Conservation (phyloP, 2,888 invertebrate genomes). For the Megaustenia siamemsis region DNA sequence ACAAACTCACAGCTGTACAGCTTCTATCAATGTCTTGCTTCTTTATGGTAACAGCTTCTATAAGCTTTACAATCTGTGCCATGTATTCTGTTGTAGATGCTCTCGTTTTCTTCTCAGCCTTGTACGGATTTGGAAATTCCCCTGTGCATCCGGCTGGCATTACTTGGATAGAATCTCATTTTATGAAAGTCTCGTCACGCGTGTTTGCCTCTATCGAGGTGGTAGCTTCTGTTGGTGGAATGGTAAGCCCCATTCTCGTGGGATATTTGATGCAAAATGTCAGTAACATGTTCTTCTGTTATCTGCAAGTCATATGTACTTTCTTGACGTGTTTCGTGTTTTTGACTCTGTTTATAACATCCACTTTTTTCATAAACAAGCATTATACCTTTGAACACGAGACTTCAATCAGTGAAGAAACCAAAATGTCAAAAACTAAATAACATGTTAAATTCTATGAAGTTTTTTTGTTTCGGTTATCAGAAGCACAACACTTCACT, state of each 20-base stretch:
- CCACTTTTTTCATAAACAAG: constrained; percentile 33
- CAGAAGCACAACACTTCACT: too few relatives aligned
- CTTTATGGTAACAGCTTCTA: constrained; percentile 22
- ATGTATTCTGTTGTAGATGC: constrained; percentile 7
- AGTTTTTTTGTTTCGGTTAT: too few relatives aligned
- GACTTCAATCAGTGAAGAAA: neutral
- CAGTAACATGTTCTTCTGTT: constrained; percentile 75
- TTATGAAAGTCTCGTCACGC: constrained; percentile 77
- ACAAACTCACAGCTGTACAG: constrained; percentile 71
- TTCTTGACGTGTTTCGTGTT: constrained; percentile 66
- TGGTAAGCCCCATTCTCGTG: constrained; percentile 75
- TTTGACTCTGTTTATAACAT: constrained; percentile 45
- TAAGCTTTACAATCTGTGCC: constrained; percentile 28
- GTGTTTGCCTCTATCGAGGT: constrained; percentile 77
- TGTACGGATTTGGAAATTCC: constrained; percentile 77
- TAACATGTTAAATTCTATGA: too few relatives aligned
- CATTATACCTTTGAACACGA: neutral
- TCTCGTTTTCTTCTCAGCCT: constrained; percentile 58
- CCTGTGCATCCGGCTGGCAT: constrained; percentile 80
- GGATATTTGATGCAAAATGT: constrained; percentile 74
- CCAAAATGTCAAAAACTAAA: neutral
- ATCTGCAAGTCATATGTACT: constrained; percentile 68
- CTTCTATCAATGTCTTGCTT: constrained; percentile 45
- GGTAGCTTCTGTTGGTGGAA: constrained; percentile 78
- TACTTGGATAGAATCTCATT: constrained; percentile 78